Conservation (phyloP, 2,888 invertebrate genomes). For the Stenichneumon culpator region DNA sequence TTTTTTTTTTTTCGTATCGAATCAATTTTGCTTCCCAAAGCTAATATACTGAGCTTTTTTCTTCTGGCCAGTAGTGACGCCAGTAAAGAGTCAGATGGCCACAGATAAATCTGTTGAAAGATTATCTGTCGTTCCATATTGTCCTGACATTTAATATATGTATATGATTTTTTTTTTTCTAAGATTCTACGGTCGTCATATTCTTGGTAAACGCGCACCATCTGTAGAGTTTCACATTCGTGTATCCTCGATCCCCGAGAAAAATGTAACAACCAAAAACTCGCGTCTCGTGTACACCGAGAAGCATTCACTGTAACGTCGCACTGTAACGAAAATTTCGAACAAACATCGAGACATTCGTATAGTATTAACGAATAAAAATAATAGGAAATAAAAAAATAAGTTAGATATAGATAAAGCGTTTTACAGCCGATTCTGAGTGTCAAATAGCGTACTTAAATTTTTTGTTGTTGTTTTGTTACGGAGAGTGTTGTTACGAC, state of each 20-base stretch:
- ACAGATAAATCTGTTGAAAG: slow-evolving; percentile 42
- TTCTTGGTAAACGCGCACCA: slow-evolving; percentile 71
- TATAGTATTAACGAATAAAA: slow-evolving; percentile 38
- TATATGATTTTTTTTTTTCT: slow-evolving; percentile 19
- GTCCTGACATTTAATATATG: slow-evolving; percentile 19
- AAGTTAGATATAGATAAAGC: slow-evolving; percentile 10
- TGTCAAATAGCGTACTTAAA: slow-evolving; percentile 5
- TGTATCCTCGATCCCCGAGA: slow-evolving; percentile 19
- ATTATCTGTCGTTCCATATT: background rate
- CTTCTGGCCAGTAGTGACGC: slow-evolving; percentile 29
- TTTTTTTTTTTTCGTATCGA: background rate
- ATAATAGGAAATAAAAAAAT: slow-evolving; percentile 1
- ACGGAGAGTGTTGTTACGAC: slow-evolving; percentile 43
- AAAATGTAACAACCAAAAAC: slow-evolving; percentile 12
- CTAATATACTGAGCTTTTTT: slow-evolving; percentile 8
- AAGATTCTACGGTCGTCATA: slow-evolving; percentile 66
- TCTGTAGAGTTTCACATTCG: slow-evolving; percentile 23
- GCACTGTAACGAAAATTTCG: slow-evolving; percentile 47
- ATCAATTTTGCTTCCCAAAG: slow-evolving; percentile 36
- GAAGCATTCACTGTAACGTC: slow-evolving; percentile 58
- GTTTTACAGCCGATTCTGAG: slow-evolving; percentile 27
- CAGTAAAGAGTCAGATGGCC: slow-evolving; percentile 34
- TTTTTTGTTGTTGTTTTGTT: background rate
- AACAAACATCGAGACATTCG: slow-evolving; percentile 46
- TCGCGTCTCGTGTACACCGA: slow-evolving; percentile 47